Conservation (phyloP, 1,140 invertebrate species). For the Euura saliciscinereae region DNA sequence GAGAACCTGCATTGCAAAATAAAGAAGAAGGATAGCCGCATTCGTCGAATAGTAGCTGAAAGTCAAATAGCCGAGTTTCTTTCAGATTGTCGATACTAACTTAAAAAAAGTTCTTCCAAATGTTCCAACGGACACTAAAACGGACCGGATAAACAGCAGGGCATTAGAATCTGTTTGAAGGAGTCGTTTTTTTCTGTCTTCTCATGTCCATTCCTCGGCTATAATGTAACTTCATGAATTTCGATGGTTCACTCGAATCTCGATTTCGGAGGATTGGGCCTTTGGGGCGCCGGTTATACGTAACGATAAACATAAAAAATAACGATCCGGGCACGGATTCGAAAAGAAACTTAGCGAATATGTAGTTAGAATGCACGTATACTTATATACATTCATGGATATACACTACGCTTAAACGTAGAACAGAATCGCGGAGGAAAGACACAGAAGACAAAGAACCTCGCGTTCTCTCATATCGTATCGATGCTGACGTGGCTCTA, state of each 20-base stretch:
- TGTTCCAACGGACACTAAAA: too few relatives aligned
- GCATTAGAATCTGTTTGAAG: too few relatives aligned
- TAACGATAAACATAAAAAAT: constrained; percentile 1
- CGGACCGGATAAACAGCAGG: too few relatives aligned
- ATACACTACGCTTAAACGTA: neutral
- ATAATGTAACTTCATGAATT: neutral
- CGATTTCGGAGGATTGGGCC: neutral
- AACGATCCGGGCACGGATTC: neutral
- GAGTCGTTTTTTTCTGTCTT: too few relatives aligned
- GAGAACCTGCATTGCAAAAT: too few relatives aligned
- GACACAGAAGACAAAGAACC: neutral
- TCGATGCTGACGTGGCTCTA: neutral
- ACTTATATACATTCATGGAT: neutral
- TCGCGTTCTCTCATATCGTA: neutral
- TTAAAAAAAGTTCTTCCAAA: too few relatives aligned
- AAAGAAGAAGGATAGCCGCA: too few relatives aligned
- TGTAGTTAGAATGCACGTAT: neutral
- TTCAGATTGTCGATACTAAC: too few relatives aligned
- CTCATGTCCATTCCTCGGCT: too few relatives aligned
- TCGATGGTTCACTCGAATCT: constrained; percentile 1
- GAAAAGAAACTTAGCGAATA: constrained; percentile 2
- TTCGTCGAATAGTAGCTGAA: too few relatives aligned
- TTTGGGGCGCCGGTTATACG: constrained; percentile 2
- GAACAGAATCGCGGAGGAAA: neutral
- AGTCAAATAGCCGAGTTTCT: too few relatives aligned